Percentiles rank a stretch among this genome's conserved stretches.
phyloP scores from a whole-genome alignment of 2,113 vertebrate species.

The Anser brachyrhynchus region DNA sequence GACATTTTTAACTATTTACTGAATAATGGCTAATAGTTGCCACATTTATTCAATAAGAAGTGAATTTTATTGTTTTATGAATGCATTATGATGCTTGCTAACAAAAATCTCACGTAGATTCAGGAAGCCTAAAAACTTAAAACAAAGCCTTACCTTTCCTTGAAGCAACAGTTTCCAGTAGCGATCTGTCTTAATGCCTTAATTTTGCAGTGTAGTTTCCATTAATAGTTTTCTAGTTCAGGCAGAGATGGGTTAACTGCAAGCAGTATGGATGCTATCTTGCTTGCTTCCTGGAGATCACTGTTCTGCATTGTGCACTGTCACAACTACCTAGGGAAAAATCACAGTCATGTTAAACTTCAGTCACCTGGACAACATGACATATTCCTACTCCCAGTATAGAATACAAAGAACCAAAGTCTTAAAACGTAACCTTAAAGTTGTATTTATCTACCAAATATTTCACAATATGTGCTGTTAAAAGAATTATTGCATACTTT shows the following conservation, averaged over 20 bases:
- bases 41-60: neutral
- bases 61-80: neutral
- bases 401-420: neutral
- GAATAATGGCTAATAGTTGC: neutral
- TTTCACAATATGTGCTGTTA: neutral
- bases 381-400: neutral
- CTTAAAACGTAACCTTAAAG: conserved; percentile 1
- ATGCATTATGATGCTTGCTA: neutral
- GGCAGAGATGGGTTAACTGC: conserved; percentile 38
- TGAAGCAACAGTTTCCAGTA: neutral
- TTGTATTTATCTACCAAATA: neutral
- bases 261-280: conserved; percentile 31
- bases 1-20: neutral
- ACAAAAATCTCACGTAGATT: neutral
- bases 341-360: conserved; percentile 24
- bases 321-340: conserved; percentile 57
- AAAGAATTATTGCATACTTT: neutral
- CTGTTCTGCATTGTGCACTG: conserved; percentile 50
- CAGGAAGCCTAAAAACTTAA: neutral
- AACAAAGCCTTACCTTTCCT: conserved; percentile 49
- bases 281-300: conserved; percentile 64
- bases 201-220: conserved; percentile 7
- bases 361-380: conserved; percentile 24
- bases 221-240: conserved; percentile 10
- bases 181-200: neutral